phyloP scores from a whole-genome alignment of 2,113 vertebrate genomes.

The Polypterus bichir region DNA sequence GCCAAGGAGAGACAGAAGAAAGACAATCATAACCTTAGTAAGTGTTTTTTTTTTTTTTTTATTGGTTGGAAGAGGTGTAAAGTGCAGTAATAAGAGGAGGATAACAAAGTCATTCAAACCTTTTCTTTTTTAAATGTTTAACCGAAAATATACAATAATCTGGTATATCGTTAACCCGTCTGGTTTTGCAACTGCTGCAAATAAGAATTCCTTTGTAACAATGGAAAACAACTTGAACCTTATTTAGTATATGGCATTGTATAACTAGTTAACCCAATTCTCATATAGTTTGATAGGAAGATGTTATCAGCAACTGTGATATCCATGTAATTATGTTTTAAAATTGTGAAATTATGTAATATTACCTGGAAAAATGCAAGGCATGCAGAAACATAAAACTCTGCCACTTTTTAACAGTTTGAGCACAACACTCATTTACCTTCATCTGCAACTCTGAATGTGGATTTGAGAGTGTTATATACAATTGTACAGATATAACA shows the following conservation, averaged over 20 bases:
- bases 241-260: not conserved
- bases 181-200: constrained; percentile 46
- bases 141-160: constrained; percentile 38
- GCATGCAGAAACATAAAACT: too few relatives aligned
- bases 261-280: not conserved
- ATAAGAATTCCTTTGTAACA: constrained; percentile 44
- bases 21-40: constrained; percentile 97
- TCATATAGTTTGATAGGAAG: not conserved
- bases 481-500: too few relatives aligned
- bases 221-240: not conserved
- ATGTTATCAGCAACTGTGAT: constrained; percentile 10
- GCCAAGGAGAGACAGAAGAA: constrained; percentile 96
- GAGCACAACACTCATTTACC: too few relatives aligned
- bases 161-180: constrained; percentile 50
- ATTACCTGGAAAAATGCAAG: too few relatives aligned
- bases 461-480: too few relatives aligned
- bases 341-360: constrained; percentile 2
- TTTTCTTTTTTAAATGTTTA: constrained; percentile 24
- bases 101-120: not conserved
- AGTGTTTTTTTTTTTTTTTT: constrained; percentile 30
- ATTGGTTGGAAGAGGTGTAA: constrained; percentile 11
- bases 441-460: too few relatives aligned
- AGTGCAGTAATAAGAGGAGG: constrained; percentile 13
- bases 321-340: not conserved
- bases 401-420: too few relatives aligned